Conservation (phyloP, 2,888 invertebrate genomes). For the Sarcophaga caerulescens region DNA sequence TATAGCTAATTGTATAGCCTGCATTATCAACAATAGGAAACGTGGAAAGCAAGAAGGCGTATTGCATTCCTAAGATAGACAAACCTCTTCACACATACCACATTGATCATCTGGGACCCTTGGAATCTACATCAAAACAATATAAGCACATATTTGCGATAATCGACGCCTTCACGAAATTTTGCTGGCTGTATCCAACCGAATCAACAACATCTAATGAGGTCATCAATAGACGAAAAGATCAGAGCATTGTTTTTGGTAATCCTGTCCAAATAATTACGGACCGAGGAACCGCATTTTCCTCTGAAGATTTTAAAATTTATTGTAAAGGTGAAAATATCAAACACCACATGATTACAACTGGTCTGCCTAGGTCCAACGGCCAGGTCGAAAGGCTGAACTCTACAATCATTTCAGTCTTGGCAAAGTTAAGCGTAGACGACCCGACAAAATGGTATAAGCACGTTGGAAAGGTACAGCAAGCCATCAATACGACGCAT, state of each 20-base stretch:
- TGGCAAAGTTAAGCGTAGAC: not conserved
- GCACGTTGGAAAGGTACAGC: constrained; percentile 75
- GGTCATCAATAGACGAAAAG: no score
- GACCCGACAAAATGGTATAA: constrained; percentile 69
- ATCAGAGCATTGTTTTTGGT: no score
- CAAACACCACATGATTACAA: no score
- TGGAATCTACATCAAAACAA: no score
- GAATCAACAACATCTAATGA: not conserved
- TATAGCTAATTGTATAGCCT: constrained; percentile 57
- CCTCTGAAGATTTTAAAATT: no score
- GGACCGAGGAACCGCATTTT: no score
- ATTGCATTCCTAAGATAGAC: constrained; percentile 65
- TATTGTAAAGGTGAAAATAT: no score
- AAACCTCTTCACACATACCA: no score
- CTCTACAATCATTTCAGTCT: not conserved
- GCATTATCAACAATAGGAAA: constrained; percentile 48
- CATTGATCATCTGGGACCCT: no score
- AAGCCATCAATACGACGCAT: constrained; percentile 11
- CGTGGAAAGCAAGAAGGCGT: constrained; percentile 49
- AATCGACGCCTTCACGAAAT: constrained; percentile 71
- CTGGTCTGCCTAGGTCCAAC: constrained; percentile 48
- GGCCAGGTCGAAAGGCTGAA: constrained; percentile 62
- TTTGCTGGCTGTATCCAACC: constrained; percentile 76
- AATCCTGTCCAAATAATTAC: no score
- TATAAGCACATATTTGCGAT: no score